Evolutionary conservation across 1,140 invertebrate genomes (phyloP).

Genomic region (Spodoptera litura): DNA sequence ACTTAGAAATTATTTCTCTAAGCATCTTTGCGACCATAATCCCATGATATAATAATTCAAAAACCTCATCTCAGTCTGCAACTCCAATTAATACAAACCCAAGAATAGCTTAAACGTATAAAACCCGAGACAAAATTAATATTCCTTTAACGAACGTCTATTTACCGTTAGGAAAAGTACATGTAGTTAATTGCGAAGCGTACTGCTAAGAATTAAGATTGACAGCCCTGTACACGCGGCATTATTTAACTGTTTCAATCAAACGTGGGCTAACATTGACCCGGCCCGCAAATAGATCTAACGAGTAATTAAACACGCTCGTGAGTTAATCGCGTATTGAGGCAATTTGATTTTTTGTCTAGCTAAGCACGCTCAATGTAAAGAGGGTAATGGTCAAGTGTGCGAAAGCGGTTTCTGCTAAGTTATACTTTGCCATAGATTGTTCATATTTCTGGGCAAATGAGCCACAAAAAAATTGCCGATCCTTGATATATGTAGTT

Average conservation of each 20-base stretch:
- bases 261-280: slow-evolving; percentile 62
- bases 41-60: slow-evolving; percentile 6
- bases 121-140: slow-evolving; percentile 31
- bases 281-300: slow-evolving; percentile 54
- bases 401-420: neutral
- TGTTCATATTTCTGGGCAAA: no score
- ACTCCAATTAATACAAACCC: slow-evolving; percentile 20
- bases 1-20: neutral
- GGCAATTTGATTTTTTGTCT: slow-evolving; percentile 15
- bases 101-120: slow-evolving; percentile 22
- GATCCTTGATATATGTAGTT: no score
- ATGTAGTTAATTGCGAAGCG: slow-evolving; percentile 15
- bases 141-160: slow-evolving; percentile 35
- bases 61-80: neutral
- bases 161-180: slow-evolving; percentile 55
- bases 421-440: neutral
- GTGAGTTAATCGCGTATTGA: slow-evolving; percentile 35
- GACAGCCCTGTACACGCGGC: slow-evolving; percentile 50
- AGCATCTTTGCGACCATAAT: slow-evolving; percentile 22
- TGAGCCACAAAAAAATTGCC: no score
- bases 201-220: slow-evolving; percentile 56
- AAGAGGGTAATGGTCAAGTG: neutral
- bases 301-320: slow-evolving; percentile 40
- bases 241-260: slow-evolving; percentile 61
- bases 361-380: neutral